These are phyloP conservation scores for Euschistus heros DNA, from an alignment of 1,140 invertebrate genomes.

Conservation along the genomic window DNA sequence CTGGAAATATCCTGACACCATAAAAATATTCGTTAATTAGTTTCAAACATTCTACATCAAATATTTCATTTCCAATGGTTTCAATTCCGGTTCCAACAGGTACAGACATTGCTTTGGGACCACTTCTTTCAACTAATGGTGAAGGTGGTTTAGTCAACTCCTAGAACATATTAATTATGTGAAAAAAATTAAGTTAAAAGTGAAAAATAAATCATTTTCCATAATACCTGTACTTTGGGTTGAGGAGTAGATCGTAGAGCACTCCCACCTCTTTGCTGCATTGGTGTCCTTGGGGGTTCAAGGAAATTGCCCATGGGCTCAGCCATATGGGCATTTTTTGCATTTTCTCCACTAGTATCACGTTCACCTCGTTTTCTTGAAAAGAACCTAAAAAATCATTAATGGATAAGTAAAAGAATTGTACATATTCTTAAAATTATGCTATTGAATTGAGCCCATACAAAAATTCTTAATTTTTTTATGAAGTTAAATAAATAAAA, in stretches of 20 bases:
- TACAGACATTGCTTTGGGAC: constrained; percentile 58
- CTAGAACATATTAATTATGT: not conserved
- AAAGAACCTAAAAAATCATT: constrained; percentile 53
- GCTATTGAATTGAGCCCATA: too few species aligned
- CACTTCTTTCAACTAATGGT: constrained; percentile 49
- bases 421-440: too few species aligned
- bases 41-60: constrained; percentile 76
- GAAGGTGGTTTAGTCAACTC: constrained; percentile 20
- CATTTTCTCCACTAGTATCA: constrained; percentile 47
- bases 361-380: constrained; percentile 65
- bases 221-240: not conserved
- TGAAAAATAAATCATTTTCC: not conserved
- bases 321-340: constrained; percentile 59
- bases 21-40: constrained; percentile 78
- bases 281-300: constrained; percentile 13
- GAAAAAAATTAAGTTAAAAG: not conserved
- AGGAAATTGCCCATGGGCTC: constrained; percentile 38
- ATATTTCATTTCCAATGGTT: constrained; percentile 69
- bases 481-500: too few species aligned
- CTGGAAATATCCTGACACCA: constrained; percentile 75
- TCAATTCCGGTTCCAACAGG: constrained; percentile 52
- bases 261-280: constrained; percentile 20
- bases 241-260: not conserved
- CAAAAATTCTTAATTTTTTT: too few species aligned
- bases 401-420: not conserved